Percentiles rank a stretch among this genome's conserved stretches.
Conservation (phyloP, 2,888 invertebrate species). For the Leptopterna dolabrata region DNA sequence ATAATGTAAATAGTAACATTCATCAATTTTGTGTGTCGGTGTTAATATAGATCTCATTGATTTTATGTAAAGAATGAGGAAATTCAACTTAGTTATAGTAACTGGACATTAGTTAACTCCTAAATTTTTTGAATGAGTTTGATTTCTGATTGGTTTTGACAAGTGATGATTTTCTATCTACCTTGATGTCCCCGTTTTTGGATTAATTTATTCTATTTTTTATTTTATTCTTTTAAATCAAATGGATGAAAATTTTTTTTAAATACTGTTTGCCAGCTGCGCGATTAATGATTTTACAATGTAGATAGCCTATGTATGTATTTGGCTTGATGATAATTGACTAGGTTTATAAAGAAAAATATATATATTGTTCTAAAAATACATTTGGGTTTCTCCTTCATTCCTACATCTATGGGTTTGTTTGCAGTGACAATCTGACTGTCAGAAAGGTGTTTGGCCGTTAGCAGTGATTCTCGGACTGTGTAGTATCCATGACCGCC, state of each 20-base stretch:
- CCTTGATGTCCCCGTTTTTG: too few relatives aligned
- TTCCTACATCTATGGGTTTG: background rate
- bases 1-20: background rate
- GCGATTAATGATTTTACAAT: background rate
- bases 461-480: too few relatives aligned
- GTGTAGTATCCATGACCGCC: too few relatives aligned
- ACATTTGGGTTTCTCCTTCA: background rate
- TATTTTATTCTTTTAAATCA: background rate
- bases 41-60: constrained; percentile 4
- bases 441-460: background rate
- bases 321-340: background rate
- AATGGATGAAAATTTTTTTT: background rate
- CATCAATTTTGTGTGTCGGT: background rate
- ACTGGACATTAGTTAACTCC: too few relatives aligned
- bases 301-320: background rate
- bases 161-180: background rate
- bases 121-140: background rate
- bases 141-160: background rate
- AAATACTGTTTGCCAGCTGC: background rate
- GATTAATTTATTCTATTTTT: background rate
- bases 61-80: too few relatives aligned
- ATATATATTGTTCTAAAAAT: background rate
- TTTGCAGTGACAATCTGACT: background rate
- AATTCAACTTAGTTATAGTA: too few relatives aligned
- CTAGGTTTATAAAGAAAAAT: background rate